phyloP scores from a whole-genome alignment of 2,113 vertebrate genomes.

The Gobiocypris rarus region DNA sequence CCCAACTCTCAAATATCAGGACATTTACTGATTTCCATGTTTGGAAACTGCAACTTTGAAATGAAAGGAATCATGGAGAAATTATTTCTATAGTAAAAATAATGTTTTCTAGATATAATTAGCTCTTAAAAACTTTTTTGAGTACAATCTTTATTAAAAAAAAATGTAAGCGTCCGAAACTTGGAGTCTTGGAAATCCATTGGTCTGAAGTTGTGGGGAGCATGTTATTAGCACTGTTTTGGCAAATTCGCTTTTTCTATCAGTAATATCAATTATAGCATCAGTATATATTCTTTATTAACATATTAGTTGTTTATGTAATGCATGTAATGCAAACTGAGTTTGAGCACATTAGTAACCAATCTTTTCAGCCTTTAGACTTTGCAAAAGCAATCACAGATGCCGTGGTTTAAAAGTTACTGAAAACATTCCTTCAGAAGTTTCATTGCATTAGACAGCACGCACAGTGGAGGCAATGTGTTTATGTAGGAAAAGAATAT shows the following conservation, averaged over 20 bases:
- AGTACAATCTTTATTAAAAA: conserved; percentile 2
- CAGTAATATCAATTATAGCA: neutral
- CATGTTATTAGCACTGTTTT: neutral
- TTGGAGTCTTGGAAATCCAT: neutral
- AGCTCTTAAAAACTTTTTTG: neutral
- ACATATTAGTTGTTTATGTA: neutral
- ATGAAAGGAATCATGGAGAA: neutral
- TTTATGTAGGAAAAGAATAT: neutral
- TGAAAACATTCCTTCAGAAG: neutral
- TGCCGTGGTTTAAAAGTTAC: neutral
- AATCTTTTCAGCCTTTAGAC: neutral
- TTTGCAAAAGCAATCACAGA: neutral
- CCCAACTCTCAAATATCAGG: neutral
- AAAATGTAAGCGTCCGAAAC: neutral
- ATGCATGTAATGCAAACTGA: neutral
- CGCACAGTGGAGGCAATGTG: neutral
- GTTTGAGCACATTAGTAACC: neutral
- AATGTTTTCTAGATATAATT: neutral
- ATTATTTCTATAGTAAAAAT: neutral
- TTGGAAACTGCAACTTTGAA: neutral
- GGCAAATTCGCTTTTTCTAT: neutral
- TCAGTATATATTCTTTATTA: conserved; percentile 13
- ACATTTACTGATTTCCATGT: neutral
- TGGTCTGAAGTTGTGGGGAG: neutral
- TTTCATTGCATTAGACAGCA: neutral